These are phyloP conservation scores for Mystacornis crossleyi DNA, from an alignment of 2,113 vertebrate genomes.

Conservation along the genomic window DNA sequence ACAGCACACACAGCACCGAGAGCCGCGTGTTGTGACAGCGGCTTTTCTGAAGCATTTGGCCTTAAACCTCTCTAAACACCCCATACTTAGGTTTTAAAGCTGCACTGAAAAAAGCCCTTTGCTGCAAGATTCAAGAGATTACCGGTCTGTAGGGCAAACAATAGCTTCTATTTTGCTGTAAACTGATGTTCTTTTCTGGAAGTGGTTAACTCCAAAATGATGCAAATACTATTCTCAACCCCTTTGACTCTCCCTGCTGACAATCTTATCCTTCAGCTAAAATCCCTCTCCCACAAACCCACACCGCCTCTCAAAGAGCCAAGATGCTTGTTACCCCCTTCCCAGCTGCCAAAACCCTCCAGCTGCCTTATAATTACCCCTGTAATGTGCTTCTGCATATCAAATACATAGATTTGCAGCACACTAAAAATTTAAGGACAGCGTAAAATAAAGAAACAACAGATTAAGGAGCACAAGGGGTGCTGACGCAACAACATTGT, in stretches of 20 bases:
- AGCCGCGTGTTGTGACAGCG: background rate
- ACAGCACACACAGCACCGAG: background rate
- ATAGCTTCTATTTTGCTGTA: background rate
- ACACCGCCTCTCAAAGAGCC: conserved; percentile 19
- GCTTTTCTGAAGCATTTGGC: background rate
- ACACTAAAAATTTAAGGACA: conserved; percentile 19
- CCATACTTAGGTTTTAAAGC: background rate
- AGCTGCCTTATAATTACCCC: conserved; percentile 49
- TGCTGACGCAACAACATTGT: background rate
- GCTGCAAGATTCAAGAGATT: background rate
- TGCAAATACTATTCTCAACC: conserved; percentile 17
- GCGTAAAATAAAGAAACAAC: conserved; percentile 27
- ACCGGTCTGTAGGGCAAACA: background rate
- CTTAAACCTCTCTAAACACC: background rate
- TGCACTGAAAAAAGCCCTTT: background rate
- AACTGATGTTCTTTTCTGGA: conserved; percentile 17
- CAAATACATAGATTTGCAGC: background rate
- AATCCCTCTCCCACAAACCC: conserved; percentile 30
- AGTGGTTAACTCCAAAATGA: conserved; percentile 48
- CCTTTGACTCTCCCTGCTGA: conserved; percentile 2
- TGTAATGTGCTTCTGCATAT: conserved; percentile 16
- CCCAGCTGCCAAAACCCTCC: conserved; percentile 55
- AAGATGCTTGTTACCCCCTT: conserved; percentile 47
- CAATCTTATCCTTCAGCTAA: conserved; percentile 49
- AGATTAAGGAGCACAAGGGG: background rate